Evolutionary conservation across 2,888 invertebrate genomes (phyloP).

Genomic region (Xanthia togata): DNA sequence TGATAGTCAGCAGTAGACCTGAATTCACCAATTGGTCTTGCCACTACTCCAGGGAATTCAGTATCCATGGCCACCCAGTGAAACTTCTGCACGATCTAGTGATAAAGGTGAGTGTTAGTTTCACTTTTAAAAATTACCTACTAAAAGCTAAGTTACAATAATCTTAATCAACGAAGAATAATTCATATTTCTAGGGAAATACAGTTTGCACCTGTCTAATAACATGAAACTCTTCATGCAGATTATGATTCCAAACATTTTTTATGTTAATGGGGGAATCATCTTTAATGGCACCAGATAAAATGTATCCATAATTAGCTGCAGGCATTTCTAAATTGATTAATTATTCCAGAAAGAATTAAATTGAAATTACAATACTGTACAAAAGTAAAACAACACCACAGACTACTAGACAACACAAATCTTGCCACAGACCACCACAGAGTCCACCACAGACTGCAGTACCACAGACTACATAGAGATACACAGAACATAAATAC

Average conservation of each 20-base stretch:
- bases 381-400: not conserved
- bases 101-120: not conserved
- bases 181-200: not conserved
- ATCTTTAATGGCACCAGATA: conserved; percentile 91
- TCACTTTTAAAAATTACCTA: not conserved
- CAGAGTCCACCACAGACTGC: not conserved
- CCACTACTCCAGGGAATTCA: conserved; percentile 99
- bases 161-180: not conserved
- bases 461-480: too few relatives aligned
- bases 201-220: conserved; percentile 91
- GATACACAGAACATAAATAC: too few relatives aligned
- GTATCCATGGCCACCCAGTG: conserved; percentile 98
- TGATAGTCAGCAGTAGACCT: conserved; percentile 97
- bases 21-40: conserved; percentile 98
- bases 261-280: conserved; percentile 96
- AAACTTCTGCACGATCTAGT: conserved; percentile 94
- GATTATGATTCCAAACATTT: conserved; percentile 99
- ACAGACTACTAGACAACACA: not conserved
- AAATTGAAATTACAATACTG: not conserved
- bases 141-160: not conserved
- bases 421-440: not conserved
- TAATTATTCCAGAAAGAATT: conserved; percentile 6
- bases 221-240: conserved; percentile 98
- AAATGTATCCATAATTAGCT: conserved; percentile 91
- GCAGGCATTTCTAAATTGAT: conserved; percentile 91